Evolutionary conservation across 2,797 vertebrate species (phyloP).

Genomic region (Sebastiscus tertius): DNA sequence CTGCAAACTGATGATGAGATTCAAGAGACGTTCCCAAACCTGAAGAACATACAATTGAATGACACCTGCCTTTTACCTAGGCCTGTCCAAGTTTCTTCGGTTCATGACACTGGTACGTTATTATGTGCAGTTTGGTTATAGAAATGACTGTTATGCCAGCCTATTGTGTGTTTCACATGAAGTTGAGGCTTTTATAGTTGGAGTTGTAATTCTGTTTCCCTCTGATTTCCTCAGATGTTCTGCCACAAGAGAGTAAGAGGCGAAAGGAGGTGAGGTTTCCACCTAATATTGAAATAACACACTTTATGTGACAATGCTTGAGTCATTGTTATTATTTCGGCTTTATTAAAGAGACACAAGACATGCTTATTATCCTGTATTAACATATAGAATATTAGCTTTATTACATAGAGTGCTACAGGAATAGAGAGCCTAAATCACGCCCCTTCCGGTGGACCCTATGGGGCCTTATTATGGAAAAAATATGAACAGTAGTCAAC

Average conservation of each 20-base stretch:
- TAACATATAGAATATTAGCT: not conserved
- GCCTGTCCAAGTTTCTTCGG: not conserved
- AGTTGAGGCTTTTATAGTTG: not conserved
- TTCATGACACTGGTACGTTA: not conserved
- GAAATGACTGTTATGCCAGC: not conserved
- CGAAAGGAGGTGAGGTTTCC: slow-evolving; percentile 25
- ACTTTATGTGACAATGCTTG: not conserved
- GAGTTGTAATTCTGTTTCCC: not conserved
- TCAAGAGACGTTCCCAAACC: slow-evolving; percentile 16
- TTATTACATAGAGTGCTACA: not conserved
- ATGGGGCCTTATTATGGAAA: no score
- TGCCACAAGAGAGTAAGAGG: not conserved
- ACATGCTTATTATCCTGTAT: not conserved
- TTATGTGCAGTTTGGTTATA: not conserved
- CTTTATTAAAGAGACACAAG: not conserved
- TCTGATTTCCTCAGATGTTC: slow-evolving; percentile 32
- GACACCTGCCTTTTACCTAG: rapidly evolving
- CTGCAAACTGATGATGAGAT: slow-evolving; percentile 56
- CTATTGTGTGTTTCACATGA: not conserved
- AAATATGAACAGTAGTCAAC: no score
- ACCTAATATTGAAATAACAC: not conserved
- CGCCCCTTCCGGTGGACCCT: no score
- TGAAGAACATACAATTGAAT: not conserved
- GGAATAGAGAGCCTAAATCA: no score
- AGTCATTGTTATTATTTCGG: not conserved